These are phyloP conservation scores for Riptortus pedestris DNA, from an alignment of 1,140 invertebrate genomes.

Conservation along the genomic window DNA sequence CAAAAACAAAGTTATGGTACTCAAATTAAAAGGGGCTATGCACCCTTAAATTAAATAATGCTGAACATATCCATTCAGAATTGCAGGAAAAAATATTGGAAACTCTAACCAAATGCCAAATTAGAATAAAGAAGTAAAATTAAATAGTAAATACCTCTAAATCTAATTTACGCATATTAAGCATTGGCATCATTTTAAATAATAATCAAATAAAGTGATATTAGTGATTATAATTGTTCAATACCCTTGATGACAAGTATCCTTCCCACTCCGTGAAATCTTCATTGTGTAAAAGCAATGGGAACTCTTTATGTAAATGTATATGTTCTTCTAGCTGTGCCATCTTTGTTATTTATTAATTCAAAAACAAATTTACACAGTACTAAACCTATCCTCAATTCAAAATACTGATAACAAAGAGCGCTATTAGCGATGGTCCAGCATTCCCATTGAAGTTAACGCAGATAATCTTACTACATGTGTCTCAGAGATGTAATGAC, in stretches of 20 bases:
- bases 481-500: too few species aligned
- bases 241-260: neutral
- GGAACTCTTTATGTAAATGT: neutral
- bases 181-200: neutral
- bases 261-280: neutral
- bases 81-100: neutral
- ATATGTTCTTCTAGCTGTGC: neutral
- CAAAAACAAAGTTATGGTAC: too few species aligned
- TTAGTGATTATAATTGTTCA: too few species aligned
- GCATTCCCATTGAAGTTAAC: too few species aligned
- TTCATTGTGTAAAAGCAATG: conserved; percentile 5
- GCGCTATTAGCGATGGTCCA: too few species aligned
- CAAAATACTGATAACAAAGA: too few species aligned
- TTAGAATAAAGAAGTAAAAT: neutral
- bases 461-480: too few species aligned
- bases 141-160: neutral
- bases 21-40: too few species aligned
- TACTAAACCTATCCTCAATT: too few species aligned
- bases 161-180: neutral
- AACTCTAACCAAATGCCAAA: neutral
- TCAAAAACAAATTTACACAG: too few species aligned
- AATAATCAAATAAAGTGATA: neutral
- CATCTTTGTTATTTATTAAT: too few species aligned
- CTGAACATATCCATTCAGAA: neutral
- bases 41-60: too few species aligned